Conservation (phyloP, 2,797 vertebrate species). For the Phoeniculus purpureus region DNA sequence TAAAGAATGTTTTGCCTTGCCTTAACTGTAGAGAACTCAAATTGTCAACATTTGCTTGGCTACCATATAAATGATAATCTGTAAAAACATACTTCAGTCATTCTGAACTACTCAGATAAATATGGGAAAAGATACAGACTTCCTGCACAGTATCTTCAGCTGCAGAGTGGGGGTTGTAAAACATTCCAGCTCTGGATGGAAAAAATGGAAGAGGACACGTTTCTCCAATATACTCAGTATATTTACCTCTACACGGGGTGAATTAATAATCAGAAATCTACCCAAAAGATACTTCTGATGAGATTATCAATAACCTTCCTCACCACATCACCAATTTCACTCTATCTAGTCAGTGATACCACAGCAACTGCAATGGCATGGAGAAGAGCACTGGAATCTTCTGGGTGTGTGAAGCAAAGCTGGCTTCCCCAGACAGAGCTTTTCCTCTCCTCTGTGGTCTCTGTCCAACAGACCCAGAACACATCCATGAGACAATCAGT, state of each 20-base stretch:
- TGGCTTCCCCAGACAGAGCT: background rate
- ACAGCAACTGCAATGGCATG: background rate
- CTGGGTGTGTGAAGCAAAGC: too few relatives aligned
- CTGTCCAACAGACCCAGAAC: background rate
- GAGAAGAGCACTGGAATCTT: background rate
- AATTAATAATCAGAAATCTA: background rate
- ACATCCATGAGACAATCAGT: background rate
- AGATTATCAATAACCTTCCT: background rate
- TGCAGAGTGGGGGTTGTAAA: background rate
- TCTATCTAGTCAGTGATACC: background rate
- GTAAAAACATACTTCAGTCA: background rate
- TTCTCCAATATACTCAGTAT: background rate
- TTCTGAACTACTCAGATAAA: background rate
- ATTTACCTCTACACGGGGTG: background rate
- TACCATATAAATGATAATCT: background rate
- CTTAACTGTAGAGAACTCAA: background rate
- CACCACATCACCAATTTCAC: background rate
- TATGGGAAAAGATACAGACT: background rate
- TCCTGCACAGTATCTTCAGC: background rate
- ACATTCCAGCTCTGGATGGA: background rate
- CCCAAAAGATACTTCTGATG: background rate
- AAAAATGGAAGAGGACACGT: background rate
- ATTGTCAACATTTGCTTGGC: background rate
- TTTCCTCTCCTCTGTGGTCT: background rate
- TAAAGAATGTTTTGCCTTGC: background rate